Conservation (phyloP, 2,113 vertebrate genomes). For the Strigops habroptila region DNA sequence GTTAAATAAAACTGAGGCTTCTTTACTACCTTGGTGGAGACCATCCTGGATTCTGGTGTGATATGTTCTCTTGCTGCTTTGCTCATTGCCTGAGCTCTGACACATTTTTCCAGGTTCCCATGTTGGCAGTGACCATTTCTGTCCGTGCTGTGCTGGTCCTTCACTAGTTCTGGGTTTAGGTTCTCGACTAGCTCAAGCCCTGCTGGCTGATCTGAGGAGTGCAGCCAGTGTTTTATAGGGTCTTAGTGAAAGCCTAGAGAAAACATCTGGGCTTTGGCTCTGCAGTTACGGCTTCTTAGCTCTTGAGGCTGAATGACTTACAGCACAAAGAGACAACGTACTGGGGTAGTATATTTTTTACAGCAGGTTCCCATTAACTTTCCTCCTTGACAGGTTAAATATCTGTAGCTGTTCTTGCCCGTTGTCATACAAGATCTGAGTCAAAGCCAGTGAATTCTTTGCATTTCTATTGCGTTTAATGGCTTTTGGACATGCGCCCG, state of each 20-base stretch:
- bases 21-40: neutral
- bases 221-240: neutral
- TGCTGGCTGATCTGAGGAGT: neutral
- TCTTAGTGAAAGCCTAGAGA: neutral
- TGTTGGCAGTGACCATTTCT: neutral
- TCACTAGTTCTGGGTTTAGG: neutral
- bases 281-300: neutral
- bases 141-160: neutral
- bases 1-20: neutral
- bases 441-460: conserved; percentile 14
- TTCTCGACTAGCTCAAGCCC: neutral
- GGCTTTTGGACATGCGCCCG: neutral
- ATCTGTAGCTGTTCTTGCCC: neutral
- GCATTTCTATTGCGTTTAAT: conserved; percentile 36
- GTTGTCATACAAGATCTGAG: neutral
- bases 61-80: neutral
- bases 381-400: neutral
- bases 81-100: neutral
- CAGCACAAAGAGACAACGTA: neutral
- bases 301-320: neutral
- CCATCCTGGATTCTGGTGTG: neutral
- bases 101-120: neutral
- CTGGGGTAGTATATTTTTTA: neutral
- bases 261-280: neutral
- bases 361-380: neutral